Conservation (phyloP, 1,140 invertebrate species). For the Odontomachus brunneus region DNA sequence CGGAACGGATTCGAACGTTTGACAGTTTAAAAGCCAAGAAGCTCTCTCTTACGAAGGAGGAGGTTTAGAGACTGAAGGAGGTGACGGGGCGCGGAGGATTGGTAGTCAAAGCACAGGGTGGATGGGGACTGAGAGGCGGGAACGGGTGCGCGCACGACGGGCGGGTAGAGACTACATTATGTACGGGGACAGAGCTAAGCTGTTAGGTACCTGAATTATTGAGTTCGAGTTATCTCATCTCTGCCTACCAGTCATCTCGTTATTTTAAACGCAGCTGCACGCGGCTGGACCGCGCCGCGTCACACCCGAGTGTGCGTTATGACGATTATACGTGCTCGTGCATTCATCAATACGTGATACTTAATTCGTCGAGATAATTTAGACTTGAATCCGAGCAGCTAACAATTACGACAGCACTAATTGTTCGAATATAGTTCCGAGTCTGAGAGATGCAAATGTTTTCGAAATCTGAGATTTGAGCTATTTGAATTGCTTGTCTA, state of each 20-base stretch:
- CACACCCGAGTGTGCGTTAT: not conserved
- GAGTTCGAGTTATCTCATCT: constrained; percentile 84
- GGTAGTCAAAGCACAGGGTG: constrained; percentile 68
- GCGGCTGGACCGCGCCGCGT: constrained; percentile 59
- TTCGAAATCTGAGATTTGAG: too few relatives aligned
- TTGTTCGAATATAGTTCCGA: too few relatives aligned
- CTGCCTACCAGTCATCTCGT: constrained; percentile 84
- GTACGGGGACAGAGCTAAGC: constrained; percentile 85
- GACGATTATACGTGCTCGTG: not conserved
- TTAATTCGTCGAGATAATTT: not conserved
- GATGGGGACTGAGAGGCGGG: constrained; percentile 37
- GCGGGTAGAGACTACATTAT: constrained; percentile 83
- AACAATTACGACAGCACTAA: too few relatives aligned
- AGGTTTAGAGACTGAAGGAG: constrained; percentile 46
- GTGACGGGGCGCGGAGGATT: constrained; percentile 46
- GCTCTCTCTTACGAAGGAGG: constrained; percentile 41
- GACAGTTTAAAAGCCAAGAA: constrained; percentile 85
- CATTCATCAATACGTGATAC: not conserved
- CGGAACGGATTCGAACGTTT: constrained; percentile 81
- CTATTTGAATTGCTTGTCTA: too few relatives aligned
- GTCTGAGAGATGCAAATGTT: too few relatives aligned
- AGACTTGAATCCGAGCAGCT: not conserved
- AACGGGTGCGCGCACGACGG: constrained; percentile 69
- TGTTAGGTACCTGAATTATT: constrained; percentile 85
- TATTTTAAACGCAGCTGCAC: constrained; percentile 84